Percentiles rank a stretch among this genome's conserved stretches.
Evolutionary conservation across 2,797 vertebrate genomes (phyloP).

Genomic region (Bovichtus variegatus): DNA sequence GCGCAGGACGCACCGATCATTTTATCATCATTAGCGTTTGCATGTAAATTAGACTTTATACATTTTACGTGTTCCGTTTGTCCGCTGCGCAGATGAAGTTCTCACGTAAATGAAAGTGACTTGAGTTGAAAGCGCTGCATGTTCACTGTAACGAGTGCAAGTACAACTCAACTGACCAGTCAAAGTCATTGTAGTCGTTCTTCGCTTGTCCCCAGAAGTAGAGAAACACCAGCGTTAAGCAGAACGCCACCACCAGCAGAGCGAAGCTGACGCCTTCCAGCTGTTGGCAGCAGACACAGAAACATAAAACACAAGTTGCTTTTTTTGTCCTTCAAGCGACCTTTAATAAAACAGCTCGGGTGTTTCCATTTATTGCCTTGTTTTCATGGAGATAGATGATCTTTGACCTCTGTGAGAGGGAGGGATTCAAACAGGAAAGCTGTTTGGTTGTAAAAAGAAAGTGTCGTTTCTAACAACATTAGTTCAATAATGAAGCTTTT

Average conservation of each 20-base stretch:
- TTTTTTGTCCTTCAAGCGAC: background rate
- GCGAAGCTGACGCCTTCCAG: constrained; percentile 85
- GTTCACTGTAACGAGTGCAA: too few species aligned
- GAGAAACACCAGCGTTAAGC: constrained; percentile 87
- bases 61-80: too few species aligned
- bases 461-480: background rate
- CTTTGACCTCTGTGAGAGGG: constrained; percentile 10
- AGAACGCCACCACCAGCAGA: constrained; percentile 86
- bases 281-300: constrained; percentile 70
- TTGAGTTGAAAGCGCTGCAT: too few species aligned
- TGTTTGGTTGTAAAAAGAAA: background rate
- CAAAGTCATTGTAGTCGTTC: constrained; percentile 94
- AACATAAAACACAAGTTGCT: background rate
- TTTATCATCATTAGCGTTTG: too few species aligned
- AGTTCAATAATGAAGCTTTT: background rate
- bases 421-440: constrained; percentile 3
- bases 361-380: constrained; percentile 9
- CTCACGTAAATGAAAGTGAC: too few species aligned
- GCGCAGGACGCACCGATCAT: too few species aligned
- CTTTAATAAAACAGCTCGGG: background rate
- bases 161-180: constrained; percentile 87
- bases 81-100: too few species aligned
- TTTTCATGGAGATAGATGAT: background rate
- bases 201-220: constrained; percentile 91
- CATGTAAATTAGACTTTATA: too few species aligned